Percentiles rank a stretch among this genome's conserved stretches.
phyloP scores from a whole-genome alignment of 1,140 invertebrate species.

The Copidosoma floridanum region DNA sequence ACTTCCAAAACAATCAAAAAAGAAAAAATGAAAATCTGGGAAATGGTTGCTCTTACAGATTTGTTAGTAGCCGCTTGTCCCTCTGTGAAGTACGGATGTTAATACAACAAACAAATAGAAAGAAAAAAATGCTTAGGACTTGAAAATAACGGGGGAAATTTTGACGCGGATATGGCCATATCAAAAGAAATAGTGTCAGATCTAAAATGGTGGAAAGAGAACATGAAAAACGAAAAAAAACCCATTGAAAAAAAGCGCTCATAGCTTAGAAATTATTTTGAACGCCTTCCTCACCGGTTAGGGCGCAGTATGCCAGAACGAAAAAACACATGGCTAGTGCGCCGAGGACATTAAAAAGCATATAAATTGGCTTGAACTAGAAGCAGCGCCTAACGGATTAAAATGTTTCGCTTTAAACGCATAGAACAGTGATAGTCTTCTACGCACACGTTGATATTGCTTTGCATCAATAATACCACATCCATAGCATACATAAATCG shows the following conservation, averaged over 20 bases:
- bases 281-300: slow-evolving; percentile 22
- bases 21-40: neutral
- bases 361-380: slow-evolving; percentile 25
- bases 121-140: neutral
- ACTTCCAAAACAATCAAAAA: neutral
- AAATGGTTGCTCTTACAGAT: slow-evolving; percentile 8
- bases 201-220: neutral
- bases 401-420: slow-evolving; percentile 23
- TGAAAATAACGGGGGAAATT: neutral
- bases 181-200: neutral
- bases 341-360: neutral
- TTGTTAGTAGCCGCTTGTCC: slow-evolving; percentile 16
- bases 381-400: slow-evolving; percentile 14
- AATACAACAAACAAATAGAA: slow-evolving; percentile 13
- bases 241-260: slow-evolving; percentile 1
- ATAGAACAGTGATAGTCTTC: slow-evolving; percentile 27
- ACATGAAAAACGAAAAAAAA: neutral
- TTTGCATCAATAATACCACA: slow-evolving; percentile 40
- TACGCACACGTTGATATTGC: too few relatives aligned
- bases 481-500: slow-evolving; percentile 35
- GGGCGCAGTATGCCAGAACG: slow-evolving; percentile 3
- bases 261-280: slow-evolving; percentile 18
- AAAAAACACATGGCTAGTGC: slow-evolving; percentile 19
- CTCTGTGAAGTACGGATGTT: neutral
- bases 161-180: neutral